Conservation (phyloP, 2,113 vertebrate species). For the Psittacula cyanocephala region DNA sequence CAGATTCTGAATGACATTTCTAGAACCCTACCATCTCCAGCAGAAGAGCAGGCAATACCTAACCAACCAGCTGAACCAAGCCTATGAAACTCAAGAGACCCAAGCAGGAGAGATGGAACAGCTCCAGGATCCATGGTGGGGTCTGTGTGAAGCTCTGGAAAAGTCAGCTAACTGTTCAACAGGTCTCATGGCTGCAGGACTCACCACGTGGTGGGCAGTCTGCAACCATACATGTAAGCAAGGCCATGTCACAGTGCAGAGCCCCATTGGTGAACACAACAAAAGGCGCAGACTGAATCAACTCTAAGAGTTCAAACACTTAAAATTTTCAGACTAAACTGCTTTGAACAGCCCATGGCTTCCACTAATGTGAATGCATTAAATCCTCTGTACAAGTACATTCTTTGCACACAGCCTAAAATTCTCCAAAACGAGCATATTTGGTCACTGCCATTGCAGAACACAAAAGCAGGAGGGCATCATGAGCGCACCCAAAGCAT, state of each 20-base stretch:
- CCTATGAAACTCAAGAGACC: not conserved
- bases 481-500: not conserved
- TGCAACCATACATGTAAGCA: not conserved
- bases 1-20: not conserved
- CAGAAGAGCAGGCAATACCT: not conserved
- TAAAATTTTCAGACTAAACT: not conserved
- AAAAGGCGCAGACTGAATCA: not conserved
- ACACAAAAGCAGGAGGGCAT: not conserved
- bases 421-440: not conserved
- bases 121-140: not conserved
- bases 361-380: not conserved
- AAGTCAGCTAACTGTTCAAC: not conserved
- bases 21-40: not conserved
- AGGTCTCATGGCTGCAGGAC: not conserved
- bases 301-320: not conserved
- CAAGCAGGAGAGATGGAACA: not conserved
- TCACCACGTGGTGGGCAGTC: not conserved
- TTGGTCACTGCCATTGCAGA: not conserved
- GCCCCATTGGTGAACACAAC: not conserved
- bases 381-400: not conserved
- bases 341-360: not conserved
- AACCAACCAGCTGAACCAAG: not conserved
- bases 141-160: not conserved
- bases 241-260: not conserved
- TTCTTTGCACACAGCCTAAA: not conserved